Conservation (phyloP, 2,113 vertebrate genomes). For the Elanus axillaris region DNA sequence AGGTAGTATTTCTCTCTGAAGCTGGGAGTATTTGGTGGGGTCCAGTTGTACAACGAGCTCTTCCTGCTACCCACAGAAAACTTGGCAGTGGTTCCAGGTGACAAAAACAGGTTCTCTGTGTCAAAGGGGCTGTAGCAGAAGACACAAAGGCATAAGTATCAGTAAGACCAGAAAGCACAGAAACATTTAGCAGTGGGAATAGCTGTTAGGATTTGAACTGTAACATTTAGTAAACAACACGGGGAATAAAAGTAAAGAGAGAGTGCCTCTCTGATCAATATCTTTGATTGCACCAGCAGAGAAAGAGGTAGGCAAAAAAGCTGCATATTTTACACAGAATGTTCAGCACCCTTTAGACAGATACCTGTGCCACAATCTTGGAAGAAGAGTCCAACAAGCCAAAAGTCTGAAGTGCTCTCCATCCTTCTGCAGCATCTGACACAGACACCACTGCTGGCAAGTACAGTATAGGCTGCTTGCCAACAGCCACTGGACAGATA, state of each 20-base stretch:
- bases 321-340: not conserved
- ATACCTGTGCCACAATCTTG: not conserved
- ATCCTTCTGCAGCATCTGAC: not conserved
- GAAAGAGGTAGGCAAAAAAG: not conserved
- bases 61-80: constrained; percentile 85
- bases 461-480: not conserved
- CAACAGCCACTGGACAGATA: not conserved
- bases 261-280: not conserved
- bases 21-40: constrained; percentile 87
- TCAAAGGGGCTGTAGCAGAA: constrained; percentile 83
- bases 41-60: constrained; percentile 87
- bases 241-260: not conserved
- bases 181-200: not conserved
- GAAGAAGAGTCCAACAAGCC: not conserved
- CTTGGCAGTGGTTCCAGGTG: constrained; percentile 75
- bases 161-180: not conserved
- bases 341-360: not conserved
- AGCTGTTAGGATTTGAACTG: not conserved
- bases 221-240: not conserved
- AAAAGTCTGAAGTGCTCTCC: not conserved
- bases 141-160: not conserved
- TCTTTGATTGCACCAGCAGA: not conserved
- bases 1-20: constrained; percentile 91
- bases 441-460: not conserved
- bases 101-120: constrained; percentile 72